Evolutionary conservation across 2,888 invertebrate genomes (phyloP).

Genomic region (Agrenia bidenticulata): DNA sequence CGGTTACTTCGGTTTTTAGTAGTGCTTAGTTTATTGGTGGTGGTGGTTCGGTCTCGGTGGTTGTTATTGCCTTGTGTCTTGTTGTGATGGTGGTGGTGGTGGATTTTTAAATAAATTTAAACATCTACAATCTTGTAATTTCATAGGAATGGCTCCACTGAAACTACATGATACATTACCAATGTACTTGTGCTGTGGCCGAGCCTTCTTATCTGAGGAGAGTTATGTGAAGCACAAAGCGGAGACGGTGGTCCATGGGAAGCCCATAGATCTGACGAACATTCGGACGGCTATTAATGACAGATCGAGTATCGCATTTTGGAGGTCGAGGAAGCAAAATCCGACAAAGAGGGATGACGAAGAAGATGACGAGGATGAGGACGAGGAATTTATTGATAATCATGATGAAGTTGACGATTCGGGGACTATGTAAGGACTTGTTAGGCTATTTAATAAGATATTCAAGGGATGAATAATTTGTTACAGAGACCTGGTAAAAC

Average conservation of each 20-base stretch:
- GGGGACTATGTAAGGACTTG: neutral
- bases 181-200: slow-evolving; percentile 29
- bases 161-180: slow-evolving; percentile 7
- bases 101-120: too few species aligned
- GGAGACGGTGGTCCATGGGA: slow-evolving; percentile 20
- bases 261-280: slow-evolving; percentile 21
- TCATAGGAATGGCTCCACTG: slow-evolving; percentile 17
- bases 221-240: slow-evolving; percentile 26
- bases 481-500: too few species aligned
- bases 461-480: too few species aligned
- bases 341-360: neutral
- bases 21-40: neutral
- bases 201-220: slow-evolving; percentile 29
- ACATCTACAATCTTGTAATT: too few species aligned
- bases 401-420: neutral
- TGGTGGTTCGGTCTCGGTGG: too few species aligned
- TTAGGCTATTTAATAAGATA: too few species aligned
- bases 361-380: slow-evolving; percentile 11
- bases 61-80: too few species aligned
- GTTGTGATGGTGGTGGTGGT: too few species aligned
- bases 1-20: neutral
- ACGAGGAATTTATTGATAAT: neutral
- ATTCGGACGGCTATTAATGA: slow-evolving; percentile 20
- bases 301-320: slow-evolving; percentile 13
- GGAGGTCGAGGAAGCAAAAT: slow-evolving; percentile 19